Conservation (phyloP, 1,140 invertebrate genomes). For the Triops cancriformis region DNA sequence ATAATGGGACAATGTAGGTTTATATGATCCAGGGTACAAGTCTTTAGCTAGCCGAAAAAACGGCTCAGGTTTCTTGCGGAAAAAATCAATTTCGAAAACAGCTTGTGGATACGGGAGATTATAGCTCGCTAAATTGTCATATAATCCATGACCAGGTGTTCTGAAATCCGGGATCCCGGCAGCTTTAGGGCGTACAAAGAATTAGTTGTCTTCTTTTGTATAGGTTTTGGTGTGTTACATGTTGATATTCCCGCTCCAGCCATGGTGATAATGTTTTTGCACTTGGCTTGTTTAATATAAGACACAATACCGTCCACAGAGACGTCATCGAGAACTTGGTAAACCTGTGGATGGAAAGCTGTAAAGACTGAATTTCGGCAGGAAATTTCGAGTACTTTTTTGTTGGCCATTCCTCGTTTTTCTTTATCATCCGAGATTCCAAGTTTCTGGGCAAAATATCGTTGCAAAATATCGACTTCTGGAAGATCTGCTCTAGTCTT, state of each 20-base stretch:
- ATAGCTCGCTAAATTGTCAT: conserved; percentile 85
- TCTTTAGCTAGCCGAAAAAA: conserved; percentile 80
- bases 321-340: conserved; percentile 47
- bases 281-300: conserved; percentile 62
- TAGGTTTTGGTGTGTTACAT: conserved; percentile 51
- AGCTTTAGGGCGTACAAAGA: conserved; percentile 49
- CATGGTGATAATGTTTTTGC: conserved; percentile 83
- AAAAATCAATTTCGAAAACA: conserved; percentile 87
- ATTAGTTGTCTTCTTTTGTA: conserved; percentile 16
- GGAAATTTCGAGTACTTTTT: not conserved
- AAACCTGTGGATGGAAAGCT: conserved; percentile 21
- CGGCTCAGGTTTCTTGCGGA: conserved; percentile 68
- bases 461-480: not conserved
- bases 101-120: conserved; percentile 85
- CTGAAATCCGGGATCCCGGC: conserved; percentile 92
- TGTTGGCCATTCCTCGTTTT: not conserved
- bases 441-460: not conserved
- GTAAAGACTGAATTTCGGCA: not conserved
- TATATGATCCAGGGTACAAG: conserved; percentile 70
- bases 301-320: conserved; percentile 58
- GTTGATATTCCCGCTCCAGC: conserved; percentile 92
- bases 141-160: conserved; percentile 81
- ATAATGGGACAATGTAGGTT: conserved; percentile 73
- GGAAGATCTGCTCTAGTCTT: not conserved
- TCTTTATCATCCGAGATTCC: not conserved